Base-by-base conservation (phyloP, 1,140 invertebrate species). In the Zaprionus nigranus region DNA sequence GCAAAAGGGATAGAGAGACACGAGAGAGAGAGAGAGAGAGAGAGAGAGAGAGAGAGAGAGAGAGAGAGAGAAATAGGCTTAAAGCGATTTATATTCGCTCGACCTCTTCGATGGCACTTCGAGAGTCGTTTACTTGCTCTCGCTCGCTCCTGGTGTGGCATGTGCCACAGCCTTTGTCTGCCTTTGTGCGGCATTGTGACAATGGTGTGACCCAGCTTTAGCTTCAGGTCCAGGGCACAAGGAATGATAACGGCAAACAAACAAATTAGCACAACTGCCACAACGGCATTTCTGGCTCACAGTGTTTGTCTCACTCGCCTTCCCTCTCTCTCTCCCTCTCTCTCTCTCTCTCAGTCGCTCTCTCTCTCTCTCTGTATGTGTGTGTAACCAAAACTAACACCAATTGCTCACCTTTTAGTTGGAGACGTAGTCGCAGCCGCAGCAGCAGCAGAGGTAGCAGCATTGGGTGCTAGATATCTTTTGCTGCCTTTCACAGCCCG, bases 261-360 rank as follows among this genome's bases (percentile, higher is more conserved):
- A 88, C 85, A 88, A 88, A 88, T 88, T 88, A 88, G 85, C 85
- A 88, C 85, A 88, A 88, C 85, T 88, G 83, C 85, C 85, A 85
- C 85, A 88, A 83, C 83, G 84, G 78, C 85, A 88, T 88, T 90
- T 88, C 85, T 81, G 78, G 78, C 69, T 76, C 67, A 49, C 73
- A 60, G 56, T 62, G 12, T 54, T 9, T 49, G 13, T 56, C 13
- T 30, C n/a, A n/a, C n/a, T n/a, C n/a, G n/a, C n/a, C n/a, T n/a
- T n/a, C n/a, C n/a, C n/a, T 28, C 13, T 43, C 15, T 26, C 5
- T n/a, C 15, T 2, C 6, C 22, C 56, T 51, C 24, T 24, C 3
- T 46, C 54, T 36, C 17, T 30, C 64, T 80, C 49, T 65, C 46
- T 65, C 59, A 61, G 17, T 46, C 59, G 72, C 51, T 40, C 64